Conservation (phyloP, 1,140 invertebrate species). For the Drosophila kepulauana region DNA sequence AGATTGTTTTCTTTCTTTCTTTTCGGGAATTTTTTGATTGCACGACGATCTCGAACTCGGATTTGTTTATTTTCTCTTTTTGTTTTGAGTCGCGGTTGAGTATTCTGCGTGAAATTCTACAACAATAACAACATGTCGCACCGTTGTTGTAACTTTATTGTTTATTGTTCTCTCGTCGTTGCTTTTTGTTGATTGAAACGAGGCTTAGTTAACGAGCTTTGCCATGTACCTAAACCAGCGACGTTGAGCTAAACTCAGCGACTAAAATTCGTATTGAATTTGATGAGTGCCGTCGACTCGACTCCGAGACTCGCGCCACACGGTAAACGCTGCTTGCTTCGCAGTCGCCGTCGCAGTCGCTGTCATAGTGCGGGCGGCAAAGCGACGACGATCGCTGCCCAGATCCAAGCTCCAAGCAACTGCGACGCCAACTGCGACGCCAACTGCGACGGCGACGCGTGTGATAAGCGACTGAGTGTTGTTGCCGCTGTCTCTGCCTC, state of each 20-base stretch:
- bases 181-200: conserved; percentile 2
- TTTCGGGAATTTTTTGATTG: not conserved
- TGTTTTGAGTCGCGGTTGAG: not conserved
- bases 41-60: not conserved
- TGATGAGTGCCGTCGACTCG: conserved; percentile 55
- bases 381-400: conserved; percentile 23
- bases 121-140: conserved; percentile 31
- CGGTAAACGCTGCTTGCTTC: conserved; percentile 32
- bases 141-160: conserved; percentile 14
- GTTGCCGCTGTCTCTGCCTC: not conserved
- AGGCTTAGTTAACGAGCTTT: conserved; percentile 39
- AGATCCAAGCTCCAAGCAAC: conserved; percentile 23
- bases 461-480: conserved; percentile 1
- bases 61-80: not conserved
- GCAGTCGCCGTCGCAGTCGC: not conserved
- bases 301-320: conserved; percentile 15
- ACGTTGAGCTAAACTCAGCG: conserved; percentile 77
- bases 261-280: conserved; percentile 71
- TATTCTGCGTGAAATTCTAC: conserved; percentile 2
- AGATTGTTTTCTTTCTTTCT: not conserved
- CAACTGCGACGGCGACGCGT: not conserved
- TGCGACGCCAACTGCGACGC: not conserved
- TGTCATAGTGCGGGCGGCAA: conserved; percentile 21
- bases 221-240: conserved; percentile 63
- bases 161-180: conserved; percentile 16